Conservation (phyloP, 2,113 vertebrate species). For the Danio rerio region GRCz12tu NC_133183.1:14971501-14972000, state of each 20-base stretch:
- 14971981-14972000: too few species aligned
- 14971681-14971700: neutral
- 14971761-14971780: too few species aligned
- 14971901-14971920: too few species aligned
- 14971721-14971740: neutral
- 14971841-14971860: too few species aligned
- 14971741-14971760: neutral
- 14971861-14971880: too few species aligned
- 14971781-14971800: too few species aligned
- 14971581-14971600: slow-evolving; percentile 7
- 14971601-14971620: neutral
- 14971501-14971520: slow-evolving; percentile 55
- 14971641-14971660: neutral
- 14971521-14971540: slow-evolving; percentile 67
- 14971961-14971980: too few species aligned
- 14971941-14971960: too few species aligned
- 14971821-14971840: too few species aligned
- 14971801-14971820: too few species aligned
- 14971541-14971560: slow-evolving; percentile 44
- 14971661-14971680: neutral
- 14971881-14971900: too few species aligned
- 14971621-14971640: neutral
- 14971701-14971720: neutral
- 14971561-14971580: slow-evolving; percentile 57
- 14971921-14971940: too few species aligned